Evolutionary conservation across 2,888 invertebrate species (phyloP).

Genomic region (Mimumesa dahlbomi): DNA sequence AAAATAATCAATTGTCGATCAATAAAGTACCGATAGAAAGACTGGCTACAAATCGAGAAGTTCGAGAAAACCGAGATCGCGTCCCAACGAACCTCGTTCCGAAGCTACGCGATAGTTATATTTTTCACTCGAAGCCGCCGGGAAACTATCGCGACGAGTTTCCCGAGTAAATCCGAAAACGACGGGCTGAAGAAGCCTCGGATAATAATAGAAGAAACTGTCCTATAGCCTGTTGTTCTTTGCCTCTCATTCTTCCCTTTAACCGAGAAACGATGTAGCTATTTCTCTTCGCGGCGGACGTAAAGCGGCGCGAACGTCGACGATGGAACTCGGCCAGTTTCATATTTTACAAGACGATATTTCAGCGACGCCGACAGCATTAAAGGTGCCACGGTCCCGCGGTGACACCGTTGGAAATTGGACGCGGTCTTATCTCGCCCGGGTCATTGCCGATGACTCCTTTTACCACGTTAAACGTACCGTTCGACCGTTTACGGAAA

Average conservation of each 20-base stretch:
- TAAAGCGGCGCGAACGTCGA: constrained; percentile 25
- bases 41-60: background rate
- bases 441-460: constrained; percentile 40
- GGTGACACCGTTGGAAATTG: constrained; percentile 43
- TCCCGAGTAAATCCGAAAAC: constrained; percentile 17
- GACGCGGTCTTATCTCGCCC: constrained; percentile 47
- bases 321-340: constrained; percentile 56
- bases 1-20: background rate
- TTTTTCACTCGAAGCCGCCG: too few species aligned
- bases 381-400: constrained; percentile 36
- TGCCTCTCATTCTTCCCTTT: constrained; percentile 20
- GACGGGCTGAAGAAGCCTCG: constrained; percentile 3
- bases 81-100: too few species aligned
- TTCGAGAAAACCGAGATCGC: background rate
- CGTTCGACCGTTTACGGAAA: too few species aligned
- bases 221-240: constrained; percentile 34
- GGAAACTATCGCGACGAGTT: constrained; percentile 8
- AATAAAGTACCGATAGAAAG: background rate
- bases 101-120: too few species aligned
- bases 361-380: constrained; percentile 40
- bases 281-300: constrained; percentile 46
- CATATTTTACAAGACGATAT: constrained; percentile 61
- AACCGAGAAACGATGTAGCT: constrained; percentile 46
- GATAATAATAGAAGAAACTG: constrained; percentile 34
- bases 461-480: constrained; percentile 15